Conservation (phyloP, 2,888 invertebrate genomes). For the Apodemia hepburni region DNA sequence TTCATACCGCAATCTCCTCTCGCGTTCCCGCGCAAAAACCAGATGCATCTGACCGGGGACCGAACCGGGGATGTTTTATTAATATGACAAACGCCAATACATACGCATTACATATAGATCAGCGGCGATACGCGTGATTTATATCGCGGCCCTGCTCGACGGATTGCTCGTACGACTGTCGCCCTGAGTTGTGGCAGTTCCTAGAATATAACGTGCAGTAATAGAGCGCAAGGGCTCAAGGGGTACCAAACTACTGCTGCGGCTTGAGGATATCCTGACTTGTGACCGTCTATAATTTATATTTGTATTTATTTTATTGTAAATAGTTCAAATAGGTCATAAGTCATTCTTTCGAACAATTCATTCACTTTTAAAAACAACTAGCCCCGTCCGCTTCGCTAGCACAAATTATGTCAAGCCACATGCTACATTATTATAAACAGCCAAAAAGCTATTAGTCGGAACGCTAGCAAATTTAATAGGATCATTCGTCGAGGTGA, state of each 20-base stretch:
- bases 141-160: background rate
- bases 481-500: no score
- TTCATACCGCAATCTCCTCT: constrained; percentile 35
- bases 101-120: constrained; percentile 24
- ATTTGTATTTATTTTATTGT: no score
- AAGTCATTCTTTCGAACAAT: no score
- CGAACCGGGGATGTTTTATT: constrained; percentile 39
- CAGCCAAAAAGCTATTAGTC: no score
- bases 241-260: background rate
- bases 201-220: background rate
- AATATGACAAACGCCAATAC: constrained; percentile 36
- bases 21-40: constrained; percentile 35
- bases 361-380: no score
- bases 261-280: background rate
- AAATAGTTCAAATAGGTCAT: no score
- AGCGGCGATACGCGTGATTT: constrained; percentile 15
- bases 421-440: no score
- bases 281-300: no score
- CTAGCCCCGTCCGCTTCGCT: no score
- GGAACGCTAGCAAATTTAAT: no score
- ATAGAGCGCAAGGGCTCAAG: background rate
- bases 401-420: no score
- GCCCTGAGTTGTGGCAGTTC: background rate
- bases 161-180: constrained; percentile 9
- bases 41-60: constrained; percentile 32